Evolutionary conservation across 2,797 vertebrate genomes (phyloP).

Genomic region (Acanthopagrus latus): DNA sequence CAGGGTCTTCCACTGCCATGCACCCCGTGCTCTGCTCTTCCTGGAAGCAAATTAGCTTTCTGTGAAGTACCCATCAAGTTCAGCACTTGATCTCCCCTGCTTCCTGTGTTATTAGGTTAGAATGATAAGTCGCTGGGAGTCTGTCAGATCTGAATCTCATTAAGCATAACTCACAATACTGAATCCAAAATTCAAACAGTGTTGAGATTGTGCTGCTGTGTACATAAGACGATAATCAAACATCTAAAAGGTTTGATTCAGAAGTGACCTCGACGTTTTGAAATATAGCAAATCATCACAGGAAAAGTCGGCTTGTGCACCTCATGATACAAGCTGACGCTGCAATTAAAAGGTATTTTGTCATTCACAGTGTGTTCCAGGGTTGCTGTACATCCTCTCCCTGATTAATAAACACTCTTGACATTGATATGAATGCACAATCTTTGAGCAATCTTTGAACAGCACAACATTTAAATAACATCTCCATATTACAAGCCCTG

Average conservation of each 20-base stretch:
- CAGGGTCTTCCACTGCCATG: constrained; percentile 25
- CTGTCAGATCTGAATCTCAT: constrained; percentile 28
- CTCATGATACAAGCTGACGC: not conserved
- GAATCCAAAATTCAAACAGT: constrained; percentile 10
- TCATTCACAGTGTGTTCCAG: not conserved
- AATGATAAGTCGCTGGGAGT: constrained; percentile 29
- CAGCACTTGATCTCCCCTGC: constrained; percentile 36
- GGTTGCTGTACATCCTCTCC: constrained; percentile 2
- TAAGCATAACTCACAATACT: constrained; percentile 22
- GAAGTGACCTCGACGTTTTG: not conserved
- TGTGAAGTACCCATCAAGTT: constrained; percentile 49
- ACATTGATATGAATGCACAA: not conserved
- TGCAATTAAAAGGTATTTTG: not conserved
- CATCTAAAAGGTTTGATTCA: not conserved
- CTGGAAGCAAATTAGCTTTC: constrained; percentile 61
- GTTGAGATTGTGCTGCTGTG: not conserved
- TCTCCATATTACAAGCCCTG: constrained; percentile 7
- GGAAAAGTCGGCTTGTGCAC: not conserved
- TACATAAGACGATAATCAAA: constrained; percentile 8
- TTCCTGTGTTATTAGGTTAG: constrained; percentile 50
- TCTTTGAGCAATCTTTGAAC: constrained; percentile 21
- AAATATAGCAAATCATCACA: not conserved
- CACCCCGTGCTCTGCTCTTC: constrained; percentile 37
- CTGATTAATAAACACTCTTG: constrained; percentile 1
- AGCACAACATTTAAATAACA: constrained; percentile 24